Base-by-base conservation (phyloP, 2,113 vertebrate genomes). In the Limanda limanda region DNA sequence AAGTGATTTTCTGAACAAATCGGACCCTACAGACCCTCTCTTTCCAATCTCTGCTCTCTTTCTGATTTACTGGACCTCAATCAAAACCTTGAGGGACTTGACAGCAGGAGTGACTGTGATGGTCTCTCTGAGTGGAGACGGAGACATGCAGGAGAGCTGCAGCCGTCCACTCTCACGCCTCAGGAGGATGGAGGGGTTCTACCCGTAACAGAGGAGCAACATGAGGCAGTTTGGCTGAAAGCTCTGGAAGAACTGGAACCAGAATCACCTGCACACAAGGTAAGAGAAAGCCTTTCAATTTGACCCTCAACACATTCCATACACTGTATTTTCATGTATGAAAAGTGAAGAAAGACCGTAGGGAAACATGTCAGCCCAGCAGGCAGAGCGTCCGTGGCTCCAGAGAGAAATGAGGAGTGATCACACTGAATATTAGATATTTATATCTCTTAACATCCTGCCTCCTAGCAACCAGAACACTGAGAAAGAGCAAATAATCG, bases 401-500 rank as follows among this genome's bases (percentile, higher is more conserved):
- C 68, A 59, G 65, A 35, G 70, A 86, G 70, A 78, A 68, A 51
- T 24, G 64, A 52, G 66, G 35, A 83, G 63, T 71, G 68, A 62
- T 82, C 61, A 10, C 71, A 75, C 67, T 76, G 57, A 68, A 65
- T 78, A 81, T 79, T 61, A 79, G 83, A 82, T 91, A 92, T 91
- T 89, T 90, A 91, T 89, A 90, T 85, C 79, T 51, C 45, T 83
- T 82, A 65, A 77, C 71, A 81, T 78, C 69, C 71, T 82, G 90
- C 88, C 76, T 89, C 92, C 75, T 91, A 92, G 88, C 90, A 94
- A 93, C 89, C 76, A 84, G 76, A 87, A 52, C 47, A 67, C 18
- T 74, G 51, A 67, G 35, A 66, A 79, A 71, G 10, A 45, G 60
- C 58, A 68, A 79, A 51, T 42, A 42, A n/a, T 31, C 31, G 0